A percentile compares a stretch with the other conserved stretches of the same genome.
Evolutionary conservation across 2,888 invertebrate genomes (phyloP).

Genomic region (Diaperis boleti): DNA sequence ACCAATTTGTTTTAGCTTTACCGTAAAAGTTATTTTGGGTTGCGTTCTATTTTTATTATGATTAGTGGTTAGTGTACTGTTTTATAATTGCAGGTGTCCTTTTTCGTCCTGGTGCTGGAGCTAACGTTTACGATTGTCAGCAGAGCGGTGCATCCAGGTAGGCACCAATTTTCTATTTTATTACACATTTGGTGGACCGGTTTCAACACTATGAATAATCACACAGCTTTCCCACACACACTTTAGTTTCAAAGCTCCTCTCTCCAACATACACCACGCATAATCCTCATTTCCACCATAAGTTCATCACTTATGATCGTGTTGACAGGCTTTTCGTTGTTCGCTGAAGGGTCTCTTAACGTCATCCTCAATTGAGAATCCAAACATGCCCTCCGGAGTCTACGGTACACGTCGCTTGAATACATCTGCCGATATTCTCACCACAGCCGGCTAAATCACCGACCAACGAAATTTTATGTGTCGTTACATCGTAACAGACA

Average conservation of each 20-base stretch:
- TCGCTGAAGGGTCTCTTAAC: slow-evolving; percentile 21
- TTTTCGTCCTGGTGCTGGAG: slow-evolving; percentile 63
- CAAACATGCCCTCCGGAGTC: background rate
- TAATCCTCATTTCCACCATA: background rate
- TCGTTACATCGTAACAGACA: too few relatives aligned
- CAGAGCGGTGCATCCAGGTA: slow-evolving; percentile 65
- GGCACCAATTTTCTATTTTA: slow-evolving; percentile 16
- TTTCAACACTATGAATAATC: too few relatives aligned
- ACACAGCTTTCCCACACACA: too few relatives aligned
- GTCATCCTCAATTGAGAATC: slow-evolving; percentile 11
- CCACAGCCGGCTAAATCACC: background rate
- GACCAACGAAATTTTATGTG: too few relatives aligned
- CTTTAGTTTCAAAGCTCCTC: too few relatives aligned
- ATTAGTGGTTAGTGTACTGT: background rate
- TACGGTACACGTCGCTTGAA: slow-evolving; percentile 3
- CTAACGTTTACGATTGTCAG: slow-evolving; percentile 63
- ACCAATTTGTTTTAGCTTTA: too few relatives aligned
- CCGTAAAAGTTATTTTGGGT: too few relatives aligned
- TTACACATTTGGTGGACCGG: too few relatives aligned
- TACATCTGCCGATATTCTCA: slow-evolving; percentile 10
- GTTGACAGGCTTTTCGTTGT: slow-evolving; percentile 26
- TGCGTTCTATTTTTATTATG: too few relatives aligned
- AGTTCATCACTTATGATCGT: slow-evolving; percentile 11
- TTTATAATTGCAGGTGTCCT: slow-evolving; percentile 61
- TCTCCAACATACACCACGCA: too few relatives aligned